phyloP scores from a whole-genome alignment of 2,797 vertebrate species.

The Sparus aurata region DNA sequence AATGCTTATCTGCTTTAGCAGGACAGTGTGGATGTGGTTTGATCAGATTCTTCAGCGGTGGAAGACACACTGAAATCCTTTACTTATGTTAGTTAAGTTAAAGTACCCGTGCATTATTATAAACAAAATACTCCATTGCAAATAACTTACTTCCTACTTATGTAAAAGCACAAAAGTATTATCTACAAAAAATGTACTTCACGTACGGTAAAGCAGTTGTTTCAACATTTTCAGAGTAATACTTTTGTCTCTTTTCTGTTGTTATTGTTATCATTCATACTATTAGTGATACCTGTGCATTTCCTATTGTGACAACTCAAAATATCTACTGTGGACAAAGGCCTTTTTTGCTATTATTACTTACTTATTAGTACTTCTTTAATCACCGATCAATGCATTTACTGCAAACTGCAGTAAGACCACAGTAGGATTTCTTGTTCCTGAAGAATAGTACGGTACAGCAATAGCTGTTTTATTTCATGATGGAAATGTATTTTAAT shows the following conservation, averaged over 20 bases:
- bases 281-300: background rate
- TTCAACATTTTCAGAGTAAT: too few relatives aligned
- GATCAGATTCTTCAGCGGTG: background rate
- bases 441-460: too few relatives aligned
- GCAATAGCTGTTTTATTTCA: slow-evolving; percentile 23
- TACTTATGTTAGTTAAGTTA: background rate
- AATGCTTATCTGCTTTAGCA: background rate
- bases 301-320: background rate
- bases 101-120: background rate
- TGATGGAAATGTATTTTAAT: slow-evolving; percentile 41
- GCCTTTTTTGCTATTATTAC: background rate
- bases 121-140: background rate
- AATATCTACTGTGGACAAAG: slow-evolving; percentile 1
- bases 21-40: background rate
- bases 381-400: slow-evolving; percentile 5
- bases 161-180: background rate
- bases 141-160: background rate
- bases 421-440: background rate
- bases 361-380: background rate
- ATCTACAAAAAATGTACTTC: background rate
- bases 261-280: background rate
- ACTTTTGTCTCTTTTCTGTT: too few relatives aligned
- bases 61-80: background rate
- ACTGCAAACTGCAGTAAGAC: background rate
- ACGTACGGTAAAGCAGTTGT: background rate